Base-by-base conservation (phyloP, 2,888 invertebrate species). In the Rotaria sp. region DNA sequence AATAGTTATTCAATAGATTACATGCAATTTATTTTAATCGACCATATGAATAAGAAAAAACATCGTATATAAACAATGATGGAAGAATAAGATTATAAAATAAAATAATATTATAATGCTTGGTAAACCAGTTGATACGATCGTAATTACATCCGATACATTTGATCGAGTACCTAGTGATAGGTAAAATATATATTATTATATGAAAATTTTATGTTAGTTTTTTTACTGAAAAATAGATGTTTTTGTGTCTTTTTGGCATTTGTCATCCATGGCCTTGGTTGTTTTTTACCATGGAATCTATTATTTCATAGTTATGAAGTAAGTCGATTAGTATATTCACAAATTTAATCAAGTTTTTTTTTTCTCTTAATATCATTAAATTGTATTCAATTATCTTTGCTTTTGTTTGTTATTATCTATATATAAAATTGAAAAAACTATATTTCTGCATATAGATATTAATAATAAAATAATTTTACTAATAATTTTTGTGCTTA, bases 241-340 rank as follows among this genome's bases (percentile, higher is more conserved):
- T 80, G 38, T 30, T 45, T 80, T 80, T 11, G 30, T 0, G 11
- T 80, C 10, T 80, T 26, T 45, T 45, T 80, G 15, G 10, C 75
- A 80, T 80, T 80, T 80, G 7, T 80, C 45, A 41, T 80, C 11
- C 75, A 80, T 45, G 75, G 75, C 1, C 18, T 80, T 26, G 75
- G 75, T 41, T 80, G 75, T 80, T 80, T 80, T 80, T 45, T 80
- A 45, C 75, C 75, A 80, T 80, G 75, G 75, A 80, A 80, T 80
- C 18, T 80, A 38, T 80, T 80, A 45, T 80, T 80, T 45, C 75
- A 80, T n/a, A 45, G 75, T 45, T 80, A 80, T 45, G 38, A 38
- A 24, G 75, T 80, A 80, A 80, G 30, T 41, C 5, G 21, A 18
- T 50, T 3, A 50, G 18, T 18, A 50, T 15, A 18, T 50, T 45